Evolutionary conservation across 2,113 vertebrate genomes (phyloP), one percentile per base, ranked within the genome.

Genomic region (Epinephelus lanceolatus): DNA sequence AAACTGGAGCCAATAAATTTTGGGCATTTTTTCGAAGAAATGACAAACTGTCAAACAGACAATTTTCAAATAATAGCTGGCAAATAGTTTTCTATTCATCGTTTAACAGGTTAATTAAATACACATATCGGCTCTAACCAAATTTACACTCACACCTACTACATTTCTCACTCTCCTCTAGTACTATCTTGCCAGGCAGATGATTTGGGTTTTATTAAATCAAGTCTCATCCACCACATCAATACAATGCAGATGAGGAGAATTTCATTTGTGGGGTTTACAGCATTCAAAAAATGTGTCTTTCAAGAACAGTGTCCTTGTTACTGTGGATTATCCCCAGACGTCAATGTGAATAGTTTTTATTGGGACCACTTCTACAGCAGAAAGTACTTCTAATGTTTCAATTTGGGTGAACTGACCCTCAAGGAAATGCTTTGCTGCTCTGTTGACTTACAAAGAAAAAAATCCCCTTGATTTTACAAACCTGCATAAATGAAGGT

Each of bases 391-490:
- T 6, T 47, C 6, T 51, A 23, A 70, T 12, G 5, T 49, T 83
- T 18, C 12, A 71, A n/a, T 83, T 66, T 66, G n/a, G n/a, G n/a
- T 78, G 27, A 77, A 76, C n/a, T 30, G 73, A 57, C 3, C 33
- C n/a, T 69, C 45, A 45, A 45, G 45, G 65, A 49, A 37, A 74
- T 18, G 9, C 42, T 60, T 5, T 21, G 45, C 55, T 40, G 27
- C 70, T 56, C 47, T 63, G 14, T 6, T 74, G 30, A 73, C 27
- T 51, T 49, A 1, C 17, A 57, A 65, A 80, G 40, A 33, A 18
- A 15, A 61, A 33, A 47, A 27, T 12, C 9, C 14, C 12, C 30
- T 42, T 53, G 11, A 67, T 53, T 52, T 65, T n/a, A 63, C 25
- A 2, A 75, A 56, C 37, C 3, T 40, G 19, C 61, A 23, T 15